Evolutionary conservation across 30 jellyfish, hydroid and myxozoan genomes (phyloP), one percentile per base, ranked within the genome.

Genomic region (Chrysaora quinquecirrha): DNA sequence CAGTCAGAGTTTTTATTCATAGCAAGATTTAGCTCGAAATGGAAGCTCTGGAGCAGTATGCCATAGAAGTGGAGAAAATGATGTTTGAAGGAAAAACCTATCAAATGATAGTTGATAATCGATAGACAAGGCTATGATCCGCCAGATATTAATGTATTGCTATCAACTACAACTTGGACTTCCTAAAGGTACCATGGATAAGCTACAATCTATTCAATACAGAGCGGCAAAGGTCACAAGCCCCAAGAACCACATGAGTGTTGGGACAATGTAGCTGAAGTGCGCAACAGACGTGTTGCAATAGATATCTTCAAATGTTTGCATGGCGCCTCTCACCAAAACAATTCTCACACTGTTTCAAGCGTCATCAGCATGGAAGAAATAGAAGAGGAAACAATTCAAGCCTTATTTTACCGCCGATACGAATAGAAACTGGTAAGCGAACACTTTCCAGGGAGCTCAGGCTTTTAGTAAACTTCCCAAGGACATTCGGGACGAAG

Each of bases 361-460:
- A 35, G 30, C 78, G 88, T 60, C 88, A 60, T 35, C 81, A 77
- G 69, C 71, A 54, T 70, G 78, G 69, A 77, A 77, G 35, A 32
- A 69, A 33, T 19, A 58, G 81, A 61, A 58, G 88, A 29, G 80
- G 78, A 60, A 77, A 43, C 69, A 80, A 80, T 64, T 64, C 91
- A 80, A 67, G 77, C 27, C 76, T 67, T n/a, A 65, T 80, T 30
- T 48, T 80, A 56, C 84, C 83, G 0, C 32, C 70, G 48, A 80
- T 38, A 47, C 65, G 76, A 24, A 68, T 76, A 80, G 91, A 80
- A 80, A 65, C 91, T 80, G 84, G 91, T 67, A 80, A 80, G 84
- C 76, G 72, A 66, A 80, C 18, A 77, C 63, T 48, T 54, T 69
- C 91, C 91, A 80, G 67, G 91, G 83, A 80, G 91, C 84, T 47